phyloP scores from a whole-genome alignment of 2,888 invertebrate species.

The Luperina testacea region DNA sequence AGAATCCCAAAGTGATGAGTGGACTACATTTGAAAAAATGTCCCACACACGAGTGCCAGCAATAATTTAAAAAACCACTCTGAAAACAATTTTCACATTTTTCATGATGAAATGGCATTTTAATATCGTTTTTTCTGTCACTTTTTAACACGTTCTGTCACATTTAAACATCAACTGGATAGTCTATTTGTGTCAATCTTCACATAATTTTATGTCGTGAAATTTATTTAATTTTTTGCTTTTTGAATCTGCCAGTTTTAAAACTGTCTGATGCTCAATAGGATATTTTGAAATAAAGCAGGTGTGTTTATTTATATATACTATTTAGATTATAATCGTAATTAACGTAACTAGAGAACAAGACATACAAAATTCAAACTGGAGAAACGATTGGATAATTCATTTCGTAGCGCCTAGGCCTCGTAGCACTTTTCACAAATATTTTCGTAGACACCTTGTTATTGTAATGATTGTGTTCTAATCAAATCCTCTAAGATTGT shows the following conservation, averaged over 20 bases:
- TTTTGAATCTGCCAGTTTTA: slow-evolving; percentile 23
- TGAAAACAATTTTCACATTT: slow-evolving; percentile 29
- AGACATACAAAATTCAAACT: not conserved
- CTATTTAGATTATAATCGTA: not conserved
- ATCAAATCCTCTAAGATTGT: slow-evolving; percentile 33
- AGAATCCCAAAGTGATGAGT: slow-evolving; percentile 2
- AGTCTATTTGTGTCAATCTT: slow-evolving; percentile 69
- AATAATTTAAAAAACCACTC: slow-evolving; percentile 31
- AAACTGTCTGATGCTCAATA: not conserved
- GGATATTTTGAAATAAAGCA: not conserved
- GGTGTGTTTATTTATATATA: not conserved
- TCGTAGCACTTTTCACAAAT: slow-evolving; percentile 8
- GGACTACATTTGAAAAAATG: slow-evolving; percentile 32
- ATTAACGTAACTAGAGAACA: not conserved
- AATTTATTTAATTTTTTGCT: slow-evolving; percentile 60
- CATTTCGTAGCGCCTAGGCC: slow-evolving; percentile 5
- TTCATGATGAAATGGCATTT: slow-evolving; percentile 44
- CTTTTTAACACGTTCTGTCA: slow-evolving; percentile 55
- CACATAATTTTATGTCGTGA: slow-evolving; percentile 66
- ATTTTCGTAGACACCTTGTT: slow-evolving; percentile 7
- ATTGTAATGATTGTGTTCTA: slow-evolving; percentile 4
- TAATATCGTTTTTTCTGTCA: slow-evolving; percentile 59
- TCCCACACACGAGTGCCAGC: slow-evolving; percentile 6
- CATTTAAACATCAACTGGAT: slow-evolving; percentile 54
- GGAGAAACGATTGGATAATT: not conserved